Evolutionary conservation across 2,888 invertebrate species (phyloP).

Genomic region (Tribolium freemani): DNA sequence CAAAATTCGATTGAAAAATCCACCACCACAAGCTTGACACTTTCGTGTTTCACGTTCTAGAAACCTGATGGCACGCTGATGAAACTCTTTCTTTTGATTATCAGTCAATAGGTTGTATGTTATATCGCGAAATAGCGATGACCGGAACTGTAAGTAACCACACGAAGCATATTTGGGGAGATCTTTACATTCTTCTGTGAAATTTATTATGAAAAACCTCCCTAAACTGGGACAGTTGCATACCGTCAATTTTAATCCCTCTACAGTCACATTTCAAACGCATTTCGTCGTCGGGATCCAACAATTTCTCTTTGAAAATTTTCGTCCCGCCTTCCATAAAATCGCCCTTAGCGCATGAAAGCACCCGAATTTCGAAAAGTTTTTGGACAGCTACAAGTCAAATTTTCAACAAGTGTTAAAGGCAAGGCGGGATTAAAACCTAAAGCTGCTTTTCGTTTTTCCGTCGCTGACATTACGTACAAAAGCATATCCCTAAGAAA

Average conservation of each 20-base stretch:
- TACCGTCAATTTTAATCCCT: slow-evolving; percentile 65
- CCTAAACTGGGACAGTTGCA: background rate
- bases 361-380: slow-evolving; percentile 73
- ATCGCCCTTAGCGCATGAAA: slow-evolving; percentile 75
- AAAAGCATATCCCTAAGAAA: slow-evolving; percentile 74
- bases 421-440: slow-evolving; percentile 61
- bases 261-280: slow-evolving; percentile 67
- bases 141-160: slow-evolving; percentile 74
- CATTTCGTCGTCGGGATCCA: slow-evolving; percentile 59
- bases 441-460: slow-evolving; percentile 69
- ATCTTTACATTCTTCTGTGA: slow-evolving; percentile 69
- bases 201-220: slow-evolving; percentile 32
- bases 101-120: slow-evolving; percentile 76
- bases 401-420: slow-evolving; percentile 16
- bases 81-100: slow-evolving; percentile 75
- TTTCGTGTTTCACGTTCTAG: slow-evolving; percentile 73
- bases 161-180: slow-evolving; percentile 76
- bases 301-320: slow-evolving; percentile 60
- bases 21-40: slow-evolving; percentile 73
- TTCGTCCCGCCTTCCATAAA: slow-evolving; percentile 68
- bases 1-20: slow-evolving; percentile 70
- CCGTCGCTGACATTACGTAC: slow-evolving; percentile 70
- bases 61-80: slow-evolving; percentile 72
- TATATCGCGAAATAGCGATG: slow-evolving; percentile 72
- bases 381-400: slow-evolving; percentile 70